Evolutionary conservation across 2,113 vertebrate genomes (phyloP), one percentile per base, ranked within the genome.

Genomic region (Chloebia gouldiae): DNA sequence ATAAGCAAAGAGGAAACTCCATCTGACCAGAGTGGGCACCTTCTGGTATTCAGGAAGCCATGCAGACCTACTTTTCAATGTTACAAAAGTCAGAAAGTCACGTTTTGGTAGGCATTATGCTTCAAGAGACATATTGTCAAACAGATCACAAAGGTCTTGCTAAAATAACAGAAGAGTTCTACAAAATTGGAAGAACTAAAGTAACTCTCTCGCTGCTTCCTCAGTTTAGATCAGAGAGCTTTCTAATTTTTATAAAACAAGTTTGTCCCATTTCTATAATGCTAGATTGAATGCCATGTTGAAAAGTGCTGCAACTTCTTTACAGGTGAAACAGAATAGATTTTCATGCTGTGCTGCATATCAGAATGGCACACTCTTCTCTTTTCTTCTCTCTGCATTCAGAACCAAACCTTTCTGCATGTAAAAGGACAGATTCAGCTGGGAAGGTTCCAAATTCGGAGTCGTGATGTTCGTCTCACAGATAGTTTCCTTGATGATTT

Each of bases 371-470:
- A 94, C 27, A 51, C 96, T 42, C 19, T 68, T 23, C 28, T 95
- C 20, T 27, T 61, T 80, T 81, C 81, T 31, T 63, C 8, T 54
- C 87, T 7, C 27, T 81, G 35, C 70, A 47, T 83, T 95, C 81
- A 98, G 98, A 93, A 94, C 39, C 96, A 97, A 86, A 49, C 66
- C 2, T 98, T 98, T 72, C 95, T 99, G 56, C 94, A 97, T 15
- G 86, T 99, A n/a, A 99, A 98, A 97, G 99, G 98, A 81, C 94
- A 40, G 63, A 76, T 99, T 37, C 97, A 99, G 56, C 81, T 99
- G 63, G 99, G 98, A 95, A 98, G 96, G 71, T 99, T 99, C 97
- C 93, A 98, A 49, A 96, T 99, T 97, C 97, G 98, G 61, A 98
- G 92, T 59, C 97, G 97, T 28, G 92, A 96, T 21, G 40, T 98